phyloP scores from a whole-genome alignment of 2,113 vertebrate genomes.

The Carassius auratus region DNA sequence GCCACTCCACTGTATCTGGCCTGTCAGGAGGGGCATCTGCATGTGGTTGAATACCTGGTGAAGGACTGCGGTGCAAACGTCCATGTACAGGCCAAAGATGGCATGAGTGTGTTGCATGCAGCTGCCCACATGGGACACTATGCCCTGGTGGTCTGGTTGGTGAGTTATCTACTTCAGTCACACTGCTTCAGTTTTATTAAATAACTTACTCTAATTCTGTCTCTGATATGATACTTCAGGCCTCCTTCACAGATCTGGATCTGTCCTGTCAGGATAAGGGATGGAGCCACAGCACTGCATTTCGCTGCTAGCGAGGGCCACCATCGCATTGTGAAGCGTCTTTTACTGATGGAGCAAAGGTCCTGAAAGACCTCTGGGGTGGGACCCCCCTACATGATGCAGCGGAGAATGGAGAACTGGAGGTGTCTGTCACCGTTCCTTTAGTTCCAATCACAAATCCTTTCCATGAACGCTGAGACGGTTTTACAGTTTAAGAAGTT shows the following conservation, averaged over 20 bases:
- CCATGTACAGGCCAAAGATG: conserved; percentile 78
- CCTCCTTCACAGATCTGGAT: conserved; percentile 74
- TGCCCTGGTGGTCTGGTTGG: conserved; percentile 83
- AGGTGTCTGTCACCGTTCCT: conserved; percentile 68
- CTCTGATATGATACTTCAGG: conserved; percentile 64
- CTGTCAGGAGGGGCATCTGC: conserved; percentile 85
- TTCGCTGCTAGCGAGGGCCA: conserved; percentile 86
- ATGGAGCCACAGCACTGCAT: conserved; percentile 85
- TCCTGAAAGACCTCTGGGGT: conserved; percentile 81
- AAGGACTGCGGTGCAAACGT: conserved; percentile 77
- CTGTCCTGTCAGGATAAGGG: conserved; percentile 74
- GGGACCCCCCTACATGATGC: conserved; percentile 86
- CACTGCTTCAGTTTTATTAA: neutral
- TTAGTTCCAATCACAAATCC: neutral
- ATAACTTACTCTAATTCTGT: neutral
- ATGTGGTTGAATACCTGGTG: conserved; percentile 80
- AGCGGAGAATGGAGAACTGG: conserved; percentile 82
- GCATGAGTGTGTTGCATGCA: conserved; percentile 83
- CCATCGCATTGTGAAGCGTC: conserved; percentile 78
- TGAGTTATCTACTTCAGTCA: conserved; percentile 59
- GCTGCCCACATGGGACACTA: conserved; percentile 82
- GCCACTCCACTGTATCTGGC: conserved; percentile 86
- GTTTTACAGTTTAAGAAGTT: conserved; percentile 4
- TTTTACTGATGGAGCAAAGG: conserved; percentile 77
- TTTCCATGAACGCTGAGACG: neutral